Evolutionary conservation across 2,113 vertebrate genomes (phyloP).

Genomic region (Labeo catla): DNA sequence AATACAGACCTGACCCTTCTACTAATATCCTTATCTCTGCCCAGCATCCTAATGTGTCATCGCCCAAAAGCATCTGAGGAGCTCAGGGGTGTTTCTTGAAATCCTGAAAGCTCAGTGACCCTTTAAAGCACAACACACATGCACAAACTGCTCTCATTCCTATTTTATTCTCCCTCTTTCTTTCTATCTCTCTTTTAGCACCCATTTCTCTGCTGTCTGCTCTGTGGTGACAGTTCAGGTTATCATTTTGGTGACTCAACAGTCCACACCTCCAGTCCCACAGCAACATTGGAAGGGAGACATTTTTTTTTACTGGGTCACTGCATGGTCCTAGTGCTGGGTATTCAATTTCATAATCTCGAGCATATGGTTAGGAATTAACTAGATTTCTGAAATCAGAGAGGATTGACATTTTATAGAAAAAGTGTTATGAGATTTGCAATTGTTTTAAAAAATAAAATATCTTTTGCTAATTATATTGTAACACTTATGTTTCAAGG

Average conservation of each 20-base stretch:
- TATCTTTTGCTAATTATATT: background rate
- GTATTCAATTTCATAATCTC: background rate
- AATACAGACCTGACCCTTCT: background rate
- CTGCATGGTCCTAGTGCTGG: constrained; percentile 47
- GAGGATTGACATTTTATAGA: background rate
- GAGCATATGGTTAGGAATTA: background rate
- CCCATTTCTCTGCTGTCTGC: constrained; percentile 7
- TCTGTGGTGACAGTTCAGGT: constrained; percentile 41
- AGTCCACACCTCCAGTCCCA: constrained; percentile 44
- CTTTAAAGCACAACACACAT: background rate
- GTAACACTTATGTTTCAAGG: background rate
- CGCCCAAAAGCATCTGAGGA: background rate
- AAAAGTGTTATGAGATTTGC: background rate
- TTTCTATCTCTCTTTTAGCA: constrained; percentile 15
- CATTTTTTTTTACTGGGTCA: background rate
- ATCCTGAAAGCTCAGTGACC: constrained; percentile 20
- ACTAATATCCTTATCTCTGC: constrained; percentile 14
- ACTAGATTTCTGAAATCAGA: background rate
- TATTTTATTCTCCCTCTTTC: background rate
- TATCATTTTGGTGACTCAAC: constrained; percentile 52
- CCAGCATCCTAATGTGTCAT: constrained; percentile 19
- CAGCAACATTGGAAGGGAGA: constrained; percentile 38
- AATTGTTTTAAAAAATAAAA: background rate
- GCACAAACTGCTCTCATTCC: background rate
- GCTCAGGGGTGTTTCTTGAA: constrained; percentile 10